Base-by-base conservation (phyloP, 2,888 invertebrate genomes). In the Pachliopta kotzebuea region DNA sequence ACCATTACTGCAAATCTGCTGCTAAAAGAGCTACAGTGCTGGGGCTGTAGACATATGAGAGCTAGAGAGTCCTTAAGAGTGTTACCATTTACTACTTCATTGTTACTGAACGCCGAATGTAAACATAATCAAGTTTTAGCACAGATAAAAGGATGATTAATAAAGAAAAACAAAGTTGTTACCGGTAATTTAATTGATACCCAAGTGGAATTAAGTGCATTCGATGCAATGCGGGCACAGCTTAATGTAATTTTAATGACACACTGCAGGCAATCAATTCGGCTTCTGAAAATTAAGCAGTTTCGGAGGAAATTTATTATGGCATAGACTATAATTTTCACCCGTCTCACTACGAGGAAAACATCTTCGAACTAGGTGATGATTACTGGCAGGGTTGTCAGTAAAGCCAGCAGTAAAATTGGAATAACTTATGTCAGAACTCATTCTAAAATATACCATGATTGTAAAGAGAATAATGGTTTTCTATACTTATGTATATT, bases 191-290 rank as follows among this genome's bases (percentile, higher is more conserved):
- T 55, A 55, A 63, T 59, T 59, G 42, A 54, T 54, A 59, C 17
- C 37, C 31, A 29, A 49, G 54, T n/a, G 4, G 45, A 45, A 54
- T 63, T 23, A 54, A 63, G 29, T 26, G 45, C 31, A 50, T 54
- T 31, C 49, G 53, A 24, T 37, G 59, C 55, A 37, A 56, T 60
- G 56, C 69, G 69, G 62, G 56, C 21, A 50, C 37, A 52, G 75
- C 71, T 74, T 83, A 83, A 84, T 82, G 81, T 78, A 76, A 80
- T 81, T 81, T 83, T 83, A 83, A 84, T 82, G 80, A 78, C 72
- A 67, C 73, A 78, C 78, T 70, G 75, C 74, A 76, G 76, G 79
- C 80, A 76, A 78, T 78, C 77, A 78, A 76, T 78, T 77, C 77
- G 76, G 75, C 69, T 71, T 72, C 71, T 70, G 71, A 72, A 72